Evolutionary conservation across 2,888 invertebrate genomes (phyloP).

Genomic region (Netelia melanura): DNA sequence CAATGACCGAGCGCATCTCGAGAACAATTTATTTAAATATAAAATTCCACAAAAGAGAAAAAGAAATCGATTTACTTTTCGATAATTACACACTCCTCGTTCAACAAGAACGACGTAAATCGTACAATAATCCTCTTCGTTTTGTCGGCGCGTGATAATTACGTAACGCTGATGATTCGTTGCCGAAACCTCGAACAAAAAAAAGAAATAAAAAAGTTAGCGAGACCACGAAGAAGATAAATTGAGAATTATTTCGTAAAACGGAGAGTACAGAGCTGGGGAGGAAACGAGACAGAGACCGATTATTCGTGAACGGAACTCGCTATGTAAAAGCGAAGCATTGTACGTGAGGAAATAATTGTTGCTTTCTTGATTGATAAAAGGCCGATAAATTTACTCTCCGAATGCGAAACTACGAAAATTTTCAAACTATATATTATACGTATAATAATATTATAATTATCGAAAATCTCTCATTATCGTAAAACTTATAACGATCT

Average conservation of each 20-base stretch:
- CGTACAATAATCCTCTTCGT: conserved; percentile 11
- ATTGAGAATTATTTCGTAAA: conserved; percentile 58
- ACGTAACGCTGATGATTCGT: conserved; percentile 45
- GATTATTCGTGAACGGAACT: conserved; percentile 62
- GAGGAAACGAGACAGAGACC: neutral
- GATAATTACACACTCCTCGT: conserved; percentile 19
- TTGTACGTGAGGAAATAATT: conserved; percentile 60
- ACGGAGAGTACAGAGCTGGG: neutral
- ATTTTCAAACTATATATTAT: neutral
- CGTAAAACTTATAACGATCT: conserved; percentile 14
- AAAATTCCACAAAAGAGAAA: neutral
- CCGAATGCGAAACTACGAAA: conserved; percentile 37
- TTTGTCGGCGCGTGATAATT: conserved; percentile 20
- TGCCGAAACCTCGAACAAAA: conserved; percentile 16
- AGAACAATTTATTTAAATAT: conserved; percentile 41
- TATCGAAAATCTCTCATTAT: conserved; percentile 57
- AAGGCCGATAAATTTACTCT: conserved; percentile 65
- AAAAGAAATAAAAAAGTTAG: neutral
- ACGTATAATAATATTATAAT: neutral
- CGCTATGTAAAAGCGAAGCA: conserved; percentile 35
- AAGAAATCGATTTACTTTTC: conserved; percentile 19
- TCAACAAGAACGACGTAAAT: conserved; percentile 7
- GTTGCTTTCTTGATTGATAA: conserved; percentile 58
- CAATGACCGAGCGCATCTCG: conserved; percentile 63
- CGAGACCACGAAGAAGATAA: conserved; percentile 52